phyloP scores from a whole-genome alignment of 2,113 vertebrate genomes.

The Salminus brasiliensis region DNA sequence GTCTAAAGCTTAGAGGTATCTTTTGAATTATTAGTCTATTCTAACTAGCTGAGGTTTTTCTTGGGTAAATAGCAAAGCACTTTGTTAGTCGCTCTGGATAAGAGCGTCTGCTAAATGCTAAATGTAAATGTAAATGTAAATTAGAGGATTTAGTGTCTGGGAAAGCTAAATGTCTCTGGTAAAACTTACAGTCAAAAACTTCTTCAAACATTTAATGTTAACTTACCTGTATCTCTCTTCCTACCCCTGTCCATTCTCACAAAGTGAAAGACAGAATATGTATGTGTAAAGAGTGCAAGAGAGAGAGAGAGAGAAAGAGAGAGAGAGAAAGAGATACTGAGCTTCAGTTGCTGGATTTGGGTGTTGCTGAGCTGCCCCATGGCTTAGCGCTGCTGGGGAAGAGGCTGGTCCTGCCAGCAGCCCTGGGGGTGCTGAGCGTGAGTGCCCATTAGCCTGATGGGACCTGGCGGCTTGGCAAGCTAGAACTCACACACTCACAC shows the following conservation, averaged over 20 bases:
- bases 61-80: too few species aligned
- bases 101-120: too few species aligned
- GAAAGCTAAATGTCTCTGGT: neutral
- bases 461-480: slow-evolving; percentile 74
- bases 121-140: too few species aligned
- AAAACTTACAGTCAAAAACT: neutral
- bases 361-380: slow-evolving; percentile 29
- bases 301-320: neutral
- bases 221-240: neutral
- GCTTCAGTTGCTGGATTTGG: slow-evolving; percentile 6
- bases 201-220: neutral
- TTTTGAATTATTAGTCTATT: too few species aligned
- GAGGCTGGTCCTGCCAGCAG: slow-evolving; percentile 61
- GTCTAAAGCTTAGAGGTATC: too few species aligned
- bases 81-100: too few species aligned
- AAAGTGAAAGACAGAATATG: neutral
- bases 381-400: slow-evolving; percentile 38
- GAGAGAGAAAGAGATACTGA: neutral
- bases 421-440: slow-evolving; percentile 65
- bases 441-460: slow-evolving; percentile 79
- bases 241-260: neutral
- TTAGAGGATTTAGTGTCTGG: neutral
- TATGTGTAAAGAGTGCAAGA: neutral
- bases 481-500: slow-evolving; percentile 66
- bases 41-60: too few species aligned